These are phyloP conservation scores for Amphiprion percula DNA, from an alignment of 2,113 vertebrate genomes.

Conservation along the genomic window DNA sequence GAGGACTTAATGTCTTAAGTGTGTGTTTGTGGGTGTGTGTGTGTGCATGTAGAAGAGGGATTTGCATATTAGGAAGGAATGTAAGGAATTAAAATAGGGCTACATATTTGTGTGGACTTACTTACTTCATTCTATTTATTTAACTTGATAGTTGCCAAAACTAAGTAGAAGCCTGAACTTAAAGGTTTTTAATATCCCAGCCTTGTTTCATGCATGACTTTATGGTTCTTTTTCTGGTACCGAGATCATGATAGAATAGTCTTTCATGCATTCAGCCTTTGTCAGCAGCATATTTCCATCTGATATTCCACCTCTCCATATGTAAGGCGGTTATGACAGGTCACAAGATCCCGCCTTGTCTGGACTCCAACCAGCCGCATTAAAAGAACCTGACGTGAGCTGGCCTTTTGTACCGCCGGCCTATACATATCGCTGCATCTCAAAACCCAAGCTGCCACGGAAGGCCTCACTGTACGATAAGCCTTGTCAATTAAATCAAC, in stretches of 20 bases:
- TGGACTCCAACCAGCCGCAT: slow-evolving; percentile 68
- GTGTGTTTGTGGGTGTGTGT: slow-evolving; percentile 69
- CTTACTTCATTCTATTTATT: not conserved
- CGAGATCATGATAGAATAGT: not conserved
- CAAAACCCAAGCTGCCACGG: slow-evolving; percentile 84
- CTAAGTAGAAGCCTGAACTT: not conserved
- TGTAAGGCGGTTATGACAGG: slow-evolving; percentile 77
- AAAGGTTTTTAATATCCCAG: not conserved
- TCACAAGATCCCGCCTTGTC: slow-evolving; percentile 67
- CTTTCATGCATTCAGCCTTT: too few species aligned
- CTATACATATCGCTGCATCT: slow-evolving; percentile 82
- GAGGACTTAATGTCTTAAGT: slow-evolving; percentile 85
- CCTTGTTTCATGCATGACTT: slow-evolving; percentile 49
- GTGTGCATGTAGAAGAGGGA: slow-evolving; percentile 68
- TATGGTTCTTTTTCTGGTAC: not conserved
- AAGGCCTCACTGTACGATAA: slow-evolving; percentile 87
- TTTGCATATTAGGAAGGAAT: slow-evolving; percentile 54
- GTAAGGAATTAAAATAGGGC: slow-evolving; percentile 16
- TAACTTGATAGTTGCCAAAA: not conserved
- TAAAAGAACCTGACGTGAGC: slow-evolving; percentile 77
- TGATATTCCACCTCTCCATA: slow-evolving; percentile 54
- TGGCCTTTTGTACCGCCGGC: slow-evolving; percentile 74
- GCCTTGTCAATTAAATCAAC: slow-evolving; percentile 96
- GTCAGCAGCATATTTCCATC: too few species aligned
- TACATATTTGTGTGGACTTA: slow-evolving; percentile 1